Evolutionary conservation across 2,888 invertebrate species (phyloP).

Genomic region (Sialis lutaria): DNA sequence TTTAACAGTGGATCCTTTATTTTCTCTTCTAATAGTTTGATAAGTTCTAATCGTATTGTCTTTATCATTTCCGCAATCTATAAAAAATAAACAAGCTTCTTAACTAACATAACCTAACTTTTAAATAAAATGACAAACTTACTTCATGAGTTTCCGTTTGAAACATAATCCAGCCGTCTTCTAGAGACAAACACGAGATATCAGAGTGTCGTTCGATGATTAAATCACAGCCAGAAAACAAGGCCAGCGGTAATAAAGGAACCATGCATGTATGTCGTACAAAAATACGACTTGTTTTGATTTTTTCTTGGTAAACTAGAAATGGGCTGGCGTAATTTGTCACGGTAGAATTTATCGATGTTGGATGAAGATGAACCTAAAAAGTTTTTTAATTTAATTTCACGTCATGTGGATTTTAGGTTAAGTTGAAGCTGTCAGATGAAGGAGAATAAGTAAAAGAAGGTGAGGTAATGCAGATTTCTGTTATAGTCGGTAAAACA

Average conservation of each 20-base stretch:
- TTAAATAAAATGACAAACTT: no score
- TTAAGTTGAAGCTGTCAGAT: no score
- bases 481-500: no score
- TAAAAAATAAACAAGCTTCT: constrained; percentile 12
- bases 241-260: constrained; percentile 50
- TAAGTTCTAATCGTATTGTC: constrained; percentile 55
- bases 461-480: no score
- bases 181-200: constrained; percentile 52
- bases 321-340: constrained; percentile 56
- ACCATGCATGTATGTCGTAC: constrained; percentile 70
- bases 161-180: constrained; percentile 70
- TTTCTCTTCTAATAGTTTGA: constrained; percentile 64
- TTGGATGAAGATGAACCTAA: constrained; percentile 47
- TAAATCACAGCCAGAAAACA: constrained; percentile 57
- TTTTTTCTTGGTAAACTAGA: constrained; percentile 67
- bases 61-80: constrained; percentile 71
- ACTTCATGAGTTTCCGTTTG: constrained; percentile 60
- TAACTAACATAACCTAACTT: background rate
- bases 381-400: no score
- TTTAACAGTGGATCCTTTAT: constrained; percentile 66
- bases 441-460: no score
- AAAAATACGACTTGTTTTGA: constrained; percentile 61
- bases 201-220: constrained; percentile 56
- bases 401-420: no score
- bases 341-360: constrained; percentile 51